Conservation (phyloP, 2,113 vertebrate genomes). For the Brachyistius frenatus region DNA sequence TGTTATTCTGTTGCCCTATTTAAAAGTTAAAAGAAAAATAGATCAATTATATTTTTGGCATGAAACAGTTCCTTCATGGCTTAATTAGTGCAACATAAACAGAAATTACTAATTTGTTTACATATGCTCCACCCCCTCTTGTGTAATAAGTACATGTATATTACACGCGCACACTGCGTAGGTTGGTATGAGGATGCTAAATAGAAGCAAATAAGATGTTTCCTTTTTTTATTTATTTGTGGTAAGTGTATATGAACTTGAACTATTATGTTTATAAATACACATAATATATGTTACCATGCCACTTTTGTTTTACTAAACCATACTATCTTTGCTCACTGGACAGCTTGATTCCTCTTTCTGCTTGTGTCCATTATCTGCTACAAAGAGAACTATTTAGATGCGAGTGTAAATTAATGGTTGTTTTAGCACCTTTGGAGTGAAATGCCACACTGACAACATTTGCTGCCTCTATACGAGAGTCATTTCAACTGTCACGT, state of each 20-base stretch:
- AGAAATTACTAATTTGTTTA: neutral
- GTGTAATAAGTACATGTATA: too few species aligned
- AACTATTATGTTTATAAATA: constrained; percentile 9
- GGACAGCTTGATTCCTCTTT: neutral
- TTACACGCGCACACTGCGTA: too few species aligned
- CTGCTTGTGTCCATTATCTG: neutral
- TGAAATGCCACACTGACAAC: constrained; percentile 16
- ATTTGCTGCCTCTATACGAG: constrained; percentile 8
- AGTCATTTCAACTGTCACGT: constrained; percentile 45
- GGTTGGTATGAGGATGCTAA: too few species aligned
- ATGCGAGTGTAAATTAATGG: neutral
- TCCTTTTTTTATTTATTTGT: too few species aligned
- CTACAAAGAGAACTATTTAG: neutral
- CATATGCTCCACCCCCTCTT: too few species aligned
- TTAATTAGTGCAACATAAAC: constrained; percentile 30
- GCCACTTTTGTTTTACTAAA: neutral
- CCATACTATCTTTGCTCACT: neutral
- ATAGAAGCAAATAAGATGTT: too few species aligned
- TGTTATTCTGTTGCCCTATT: neutral
- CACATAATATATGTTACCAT: neutral
- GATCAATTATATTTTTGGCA: neutral
- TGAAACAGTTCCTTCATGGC: constrained; percentile 11
- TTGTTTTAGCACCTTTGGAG: neutral
- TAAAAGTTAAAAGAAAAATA: neutral
- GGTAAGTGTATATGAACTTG: neutral